Evolutionary conservation across 37 sponge, comb jelly and placozoan species (phyloP).

Genomic region (Aphrocallistes beatrix): DNA sequence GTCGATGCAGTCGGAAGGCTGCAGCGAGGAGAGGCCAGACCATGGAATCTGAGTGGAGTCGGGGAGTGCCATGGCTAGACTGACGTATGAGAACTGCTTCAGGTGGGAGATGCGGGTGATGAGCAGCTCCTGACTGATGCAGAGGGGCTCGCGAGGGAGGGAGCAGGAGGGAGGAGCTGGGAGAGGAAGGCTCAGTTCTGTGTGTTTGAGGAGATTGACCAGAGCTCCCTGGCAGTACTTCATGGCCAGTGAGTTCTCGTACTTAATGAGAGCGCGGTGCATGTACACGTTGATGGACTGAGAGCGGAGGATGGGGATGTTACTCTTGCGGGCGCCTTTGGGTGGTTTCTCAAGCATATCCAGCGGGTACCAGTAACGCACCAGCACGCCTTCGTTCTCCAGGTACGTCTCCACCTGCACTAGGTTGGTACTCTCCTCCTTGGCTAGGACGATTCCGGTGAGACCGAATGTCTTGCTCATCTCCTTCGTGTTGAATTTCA

Average conservation of each 20-base stretch:
- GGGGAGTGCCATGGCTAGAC: background rate
- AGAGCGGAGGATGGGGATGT: background rate
- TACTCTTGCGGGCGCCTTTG: slow-evolving; percentile 50
- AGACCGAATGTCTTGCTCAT: slow-evolving; percentile 89
- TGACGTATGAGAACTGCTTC: background rate
- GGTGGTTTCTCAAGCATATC: slow-evolving; percentile 72
- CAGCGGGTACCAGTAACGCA: slow-evolving; percentile 90
- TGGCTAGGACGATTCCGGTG: slow-evolving; percentile 48
- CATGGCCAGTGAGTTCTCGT: slow-evolving; percentile 41
- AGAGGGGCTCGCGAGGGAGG: background rate
- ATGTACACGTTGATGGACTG: background rate
- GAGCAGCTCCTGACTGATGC: background rate
- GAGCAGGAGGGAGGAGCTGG: background rate
- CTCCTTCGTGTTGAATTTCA: slow-evolving; percentile 2
- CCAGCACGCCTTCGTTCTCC: slow-evolving; percentile 77
- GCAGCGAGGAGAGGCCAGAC: slow-evolving; percentile 23
- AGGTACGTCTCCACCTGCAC: slow-evolving; percentile 93
- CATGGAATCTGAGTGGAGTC: slow-evolving; percentile 3
- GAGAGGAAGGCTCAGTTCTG: slow-evolving; percentile 4
- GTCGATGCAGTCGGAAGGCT: background rate
- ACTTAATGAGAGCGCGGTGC: background rate
- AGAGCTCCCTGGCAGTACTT: slow-evolving; percentile 65
- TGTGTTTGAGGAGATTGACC: background rate
- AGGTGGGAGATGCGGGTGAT: slow-evolving; percentile 15
- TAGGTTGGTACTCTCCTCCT: slow-evolving; percentile 42